A percentile compares a stretch with the other conserved stretches of the same genome.
These are phyloP conservation scores for Macquaria australasica DNA, from an alignment of 2,113 vertebrate species.

Conservation along the genomic window DNA sequence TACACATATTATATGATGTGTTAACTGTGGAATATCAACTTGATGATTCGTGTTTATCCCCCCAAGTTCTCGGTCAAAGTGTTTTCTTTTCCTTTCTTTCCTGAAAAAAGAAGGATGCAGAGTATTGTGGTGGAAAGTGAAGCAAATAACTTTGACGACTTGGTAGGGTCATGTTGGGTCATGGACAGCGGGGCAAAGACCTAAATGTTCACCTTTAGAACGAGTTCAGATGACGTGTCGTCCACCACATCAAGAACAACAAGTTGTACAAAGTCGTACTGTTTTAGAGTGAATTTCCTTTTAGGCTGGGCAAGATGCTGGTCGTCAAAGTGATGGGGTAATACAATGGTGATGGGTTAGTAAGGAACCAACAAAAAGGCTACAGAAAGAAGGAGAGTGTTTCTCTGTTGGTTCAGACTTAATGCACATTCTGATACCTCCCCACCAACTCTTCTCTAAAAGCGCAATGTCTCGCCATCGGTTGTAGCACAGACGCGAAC, in stretches of 20 bases:
- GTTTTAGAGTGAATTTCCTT: neutral
- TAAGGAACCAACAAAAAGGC: neutral
- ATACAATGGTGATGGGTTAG: neutral
- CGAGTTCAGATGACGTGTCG: neutral
- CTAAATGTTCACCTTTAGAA: neutral
- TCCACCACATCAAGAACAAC: neutral
- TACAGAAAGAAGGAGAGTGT: neutral
- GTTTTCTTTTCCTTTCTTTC: neutral
- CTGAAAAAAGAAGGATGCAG: neutral
- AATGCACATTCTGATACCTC: neutral
- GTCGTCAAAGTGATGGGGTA: neutral
- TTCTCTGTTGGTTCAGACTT: constrained; percentile 10
- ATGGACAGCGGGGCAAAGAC: neutral
- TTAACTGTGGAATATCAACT: constrained; percentile 5
- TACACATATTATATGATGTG: neutral
- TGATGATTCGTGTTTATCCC: constrained; percentile 1
- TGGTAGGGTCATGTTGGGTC: neutral
- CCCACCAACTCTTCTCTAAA: neutral
- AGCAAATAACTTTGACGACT: neutral
- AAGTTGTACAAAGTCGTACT: neutral
- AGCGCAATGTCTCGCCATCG: neutral
- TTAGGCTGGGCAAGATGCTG: constrained; percentile 2
- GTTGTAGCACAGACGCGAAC: constrained; percentile 2
- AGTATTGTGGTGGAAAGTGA: neutral
- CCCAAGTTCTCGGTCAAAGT: neutral